phyloP scores from a whole-genome alignment of 2,888 invertebrate species.

The Parnassius orleans region DNA sequence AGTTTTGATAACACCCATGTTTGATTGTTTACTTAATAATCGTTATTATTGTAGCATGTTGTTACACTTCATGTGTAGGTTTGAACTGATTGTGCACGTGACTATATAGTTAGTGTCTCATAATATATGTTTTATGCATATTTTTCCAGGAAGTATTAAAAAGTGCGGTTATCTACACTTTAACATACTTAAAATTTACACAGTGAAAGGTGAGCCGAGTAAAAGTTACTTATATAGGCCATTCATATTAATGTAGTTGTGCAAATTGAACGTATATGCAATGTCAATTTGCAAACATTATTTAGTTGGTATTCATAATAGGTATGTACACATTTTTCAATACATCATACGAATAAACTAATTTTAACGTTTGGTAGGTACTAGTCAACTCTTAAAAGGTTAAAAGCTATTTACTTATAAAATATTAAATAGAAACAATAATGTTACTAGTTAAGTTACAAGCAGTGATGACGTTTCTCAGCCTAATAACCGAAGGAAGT shows the following conservation, averaged over 20 bases:
- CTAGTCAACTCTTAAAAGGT: too few relatives aligned
- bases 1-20: conserved; percentile 17
- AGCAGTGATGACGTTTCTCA: too few relatives aligned
- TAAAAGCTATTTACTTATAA: too few relatives aligned
- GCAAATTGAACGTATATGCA: conserved; percentile 19
- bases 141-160: neutral
- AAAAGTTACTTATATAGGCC: conserved; percentile 23
- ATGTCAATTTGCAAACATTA: conserved; percentile 13
- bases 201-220: conserved; percentile 21
- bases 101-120: neutral
- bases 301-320: too few relatives aligned
- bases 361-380: too few relatives aligned
- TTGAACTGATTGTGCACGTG: neutral
- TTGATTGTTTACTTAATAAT: conserved; percentile 30
- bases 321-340: too few relatives aligned
- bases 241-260: conserved; percentile 17
- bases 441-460: too few relatives aligned
- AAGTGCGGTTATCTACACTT: neutral
- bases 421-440: too few relatives aligned
- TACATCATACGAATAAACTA: too few relatives aligned
- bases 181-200: conserved; percentile 9
- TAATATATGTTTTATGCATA: too few relatives aligned
- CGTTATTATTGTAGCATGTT: conserved; percentile 29
- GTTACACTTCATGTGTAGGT: conserved; percentile 18
- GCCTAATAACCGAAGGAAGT: too few relatives aligned